Percentiles rank a stretch among this genome's conserved stretches.
phyloP scores from a whole-genome alignment of 2,888 invertebrate species.

The Cryptus viduatorius region DNA sequence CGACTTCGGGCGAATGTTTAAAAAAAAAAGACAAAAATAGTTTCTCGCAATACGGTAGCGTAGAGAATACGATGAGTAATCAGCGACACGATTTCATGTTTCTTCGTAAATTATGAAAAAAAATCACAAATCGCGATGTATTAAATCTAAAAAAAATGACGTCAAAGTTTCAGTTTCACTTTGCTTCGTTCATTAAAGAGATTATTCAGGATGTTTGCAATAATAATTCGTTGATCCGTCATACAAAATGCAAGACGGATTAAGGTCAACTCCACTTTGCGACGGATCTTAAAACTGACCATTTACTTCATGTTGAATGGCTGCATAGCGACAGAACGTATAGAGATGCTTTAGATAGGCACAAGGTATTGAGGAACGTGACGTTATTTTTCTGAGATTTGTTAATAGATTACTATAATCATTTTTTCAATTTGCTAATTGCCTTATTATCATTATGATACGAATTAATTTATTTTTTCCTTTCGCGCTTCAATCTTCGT shows the following conservation, averaged over 20 bases:
- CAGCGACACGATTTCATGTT: no score
- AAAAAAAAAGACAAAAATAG: no score
- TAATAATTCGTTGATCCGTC: slow-evolving; percentile 7
- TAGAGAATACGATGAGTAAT: no score
- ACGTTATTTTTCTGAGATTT: no score
- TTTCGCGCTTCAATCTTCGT: no score
- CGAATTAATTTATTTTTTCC: no score
- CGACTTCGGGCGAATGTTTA: no score
- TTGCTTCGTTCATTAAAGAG: neutral
- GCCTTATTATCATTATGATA: no score
- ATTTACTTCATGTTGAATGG: neutral
- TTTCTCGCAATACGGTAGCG: no score
- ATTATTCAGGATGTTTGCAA: neutral
- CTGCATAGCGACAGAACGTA: neutral
- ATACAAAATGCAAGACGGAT: neutral
- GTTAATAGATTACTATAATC: no score
- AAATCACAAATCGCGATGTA: neutral
- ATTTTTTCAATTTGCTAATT: no score
- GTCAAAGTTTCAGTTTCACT: neutral
- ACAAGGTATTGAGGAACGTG: neutral
- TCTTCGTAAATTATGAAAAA: no score
- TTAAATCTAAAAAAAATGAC: neutral
- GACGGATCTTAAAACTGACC: slow-evolving; percentile 5
- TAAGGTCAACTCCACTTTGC: slow-evolving; percentile 5
- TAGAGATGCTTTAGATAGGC: neutral